Evolutionary conservation across 1,140 invertebrate species (phyloP), one percentile per base, ranked within the genome.

Genomic region (Caenorhabditis latens): DNA sequence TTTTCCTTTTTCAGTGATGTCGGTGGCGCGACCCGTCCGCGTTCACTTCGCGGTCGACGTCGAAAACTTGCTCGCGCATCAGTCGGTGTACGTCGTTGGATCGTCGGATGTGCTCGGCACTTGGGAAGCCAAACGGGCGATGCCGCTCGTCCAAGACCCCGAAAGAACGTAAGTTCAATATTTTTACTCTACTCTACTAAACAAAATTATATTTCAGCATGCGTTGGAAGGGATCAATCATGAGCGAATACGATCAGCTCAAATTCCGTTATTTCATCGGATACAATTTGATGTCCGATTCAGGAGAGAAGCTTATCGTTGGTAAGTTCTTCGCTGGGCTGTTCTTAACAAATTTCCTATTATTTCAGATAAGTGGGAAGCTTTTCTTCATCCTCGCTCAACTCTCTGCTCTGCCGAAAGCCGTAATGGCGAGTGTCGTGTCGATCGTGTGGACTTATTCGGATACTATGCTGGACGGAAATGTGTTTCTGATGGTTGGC

Each of bases 241-340:
- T 24, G 8, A 85, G 67, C 16, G 87, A 87, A 46, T 87, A 87
- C 0, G 86, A 90, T 32, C 87, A 58, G 46, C 46, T 92, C 40
- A 92, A 92, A 83, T 92, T 93, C 61, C 92, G 91, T 4, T 92
- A 92, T 58, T 92, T 93, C 84, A 87, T 92, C 84, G 91, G 89
- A 2, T 92, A 92, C 79, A 92, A 92, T 50, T 63, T 92, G 43
- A 84, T 90, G 63, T 84, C 88, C 14, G 92, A 67, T 50, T 83
- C 85, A 7, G 86, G 86, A 50, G 89, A 91, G 42, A 84, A 63
- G 13, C 65, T 91, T 32, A 89, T 92, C 43, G 87, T 91, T 65
- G 53, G 85, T 86, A 14, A 55, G 85, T 63, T n/a, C 7, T 32
- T 48, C 21, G 48, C 13, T 21, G 7, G n/a, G n/a, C n/a, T 14